phyloP scores from a whole-genome alignment of 1,140 invertebrate genomes.

The Apis dorsata region DNA sequence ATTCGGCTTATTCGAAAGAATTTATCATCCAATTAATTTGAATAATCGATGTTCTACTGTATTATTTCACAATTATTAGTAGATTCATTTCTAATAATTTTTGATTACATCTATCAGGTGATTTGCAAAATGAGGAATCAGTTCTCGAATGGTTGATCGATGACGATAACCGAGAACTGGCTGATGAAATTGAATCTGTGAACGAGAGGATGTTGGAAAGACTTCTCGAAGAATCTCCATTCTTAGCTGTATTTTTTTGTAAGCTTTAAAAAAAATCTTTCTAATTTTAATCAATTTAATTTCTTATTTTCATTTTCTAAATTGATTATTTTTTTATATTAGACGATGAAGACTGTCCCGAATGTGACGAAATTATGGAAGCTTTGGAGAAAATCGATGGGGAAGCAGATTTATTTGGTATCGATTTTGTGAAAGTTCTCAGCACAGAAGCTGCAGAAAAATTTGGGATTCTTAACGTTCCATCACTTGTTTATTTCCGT shows the following conservation, averaged over 20 bases:
- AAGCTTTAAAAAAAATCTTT: slow-evolving; percentile 73
- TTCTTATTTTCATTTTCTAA: not conserved
- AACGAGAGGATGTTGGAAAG: slow-evolving; percentile 94
- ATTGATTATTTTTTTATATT: slow-evolving; percentile 1
- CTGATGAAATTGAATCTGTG: slow-evolving; percentile 96
- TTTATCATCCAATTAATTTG: too few relatives aligned
- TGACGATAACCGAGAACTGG: slow-evolving; percentile 95
- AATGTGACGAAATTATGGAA: slow-evolving; percentile 93
- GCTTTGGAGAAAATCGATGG: slow-evolving; percentile 95
- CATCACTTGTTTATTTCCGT: slow-evolving; percentile 93
- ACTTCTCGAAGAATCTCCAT: slow-evolving; percentile 91
- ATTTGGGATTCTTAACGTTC: slow-evolving; percentile 90
- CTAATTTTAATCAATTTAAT: not conserved
- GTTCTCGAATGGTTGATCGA: slow-evolving; percentile 96
- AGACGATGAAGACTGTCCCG: slow-evolving; percentile 95
- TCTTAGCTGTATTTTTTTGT: slow-evolving; percentile 96
- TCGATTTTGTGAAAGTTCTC: slow-evolving; percentile 97
- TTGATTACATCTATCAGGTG: slow-evolving; percentile 80
- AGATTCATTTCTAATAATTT: not conserved
- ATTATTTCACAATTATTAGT: not conserved
- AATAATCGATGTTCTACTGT: too few relatives aligned
- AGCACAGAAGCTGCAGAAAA: slow-evolving; percentile 90
- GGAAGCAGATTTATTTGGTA: slow-evolving; percentile 94
- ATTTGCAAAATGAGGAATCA: slow-evolving; percentile 94
- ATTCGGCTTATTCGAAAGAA: too few relatives aligned